A percentile compares a stretch with the other conserved stretches of the same genome.
Evolutionary conservation across 2,797 vertebrate species (phyloP).

Genomic region (Agapornis canus): DNA sequence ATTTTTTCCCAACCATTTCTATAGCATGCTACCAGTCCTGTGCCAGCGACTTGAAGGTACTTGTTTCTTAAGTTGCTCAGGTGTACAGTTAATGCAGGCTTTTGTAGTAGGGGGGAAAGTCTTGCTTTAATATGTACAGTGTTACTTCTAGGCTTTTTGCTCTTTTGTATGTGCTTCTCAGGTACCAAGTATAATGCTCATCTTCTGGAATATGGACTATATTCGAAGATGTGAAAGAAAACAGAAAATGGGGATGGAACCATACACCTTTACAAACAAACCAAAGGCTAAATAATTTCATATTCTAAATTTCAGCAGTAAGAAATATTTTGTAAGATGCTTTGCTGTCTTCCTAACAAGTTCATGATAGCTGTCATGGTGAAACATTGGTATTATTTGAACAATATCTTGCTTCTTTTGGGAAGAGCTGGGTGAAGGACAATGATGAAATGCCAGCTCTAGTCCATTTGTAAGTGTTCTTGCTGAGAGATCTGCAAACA

Average conservation of each 20-base stretch:
- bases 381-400: background rate
- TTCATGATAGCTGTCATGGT: background rate
- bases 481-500: background rate
- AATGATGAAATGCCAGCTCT: background rate
- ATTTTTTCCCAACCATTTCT: fast-evolving
- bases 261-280: background rate
- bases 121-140: background rate
- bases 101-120: background rate
- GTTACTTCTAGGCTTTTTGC: background rate
- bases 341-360: background rate
- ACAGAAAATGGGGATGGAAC: background rate
- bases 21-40: fast-evolving
- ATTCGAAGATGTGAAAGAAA: background rate
- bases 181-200: background rate
- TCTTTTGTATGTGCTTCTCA: background rate
- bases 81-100: background rate
- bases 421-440: background rate
- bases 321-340: background rate
- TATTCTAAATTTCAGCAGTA: background rate
- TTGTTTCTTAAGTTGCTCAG: background rate
- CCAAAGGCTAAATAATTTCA: background rate
- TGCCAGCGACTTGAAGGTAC: background rate
- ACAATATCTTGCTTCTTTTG: background rate
- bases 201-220: background rate
- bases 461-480: background rate